Evolutionary conservation across 2,113 vertebrate species (phyloP).

Genomic region (Noctilio leporinus): DNA sequence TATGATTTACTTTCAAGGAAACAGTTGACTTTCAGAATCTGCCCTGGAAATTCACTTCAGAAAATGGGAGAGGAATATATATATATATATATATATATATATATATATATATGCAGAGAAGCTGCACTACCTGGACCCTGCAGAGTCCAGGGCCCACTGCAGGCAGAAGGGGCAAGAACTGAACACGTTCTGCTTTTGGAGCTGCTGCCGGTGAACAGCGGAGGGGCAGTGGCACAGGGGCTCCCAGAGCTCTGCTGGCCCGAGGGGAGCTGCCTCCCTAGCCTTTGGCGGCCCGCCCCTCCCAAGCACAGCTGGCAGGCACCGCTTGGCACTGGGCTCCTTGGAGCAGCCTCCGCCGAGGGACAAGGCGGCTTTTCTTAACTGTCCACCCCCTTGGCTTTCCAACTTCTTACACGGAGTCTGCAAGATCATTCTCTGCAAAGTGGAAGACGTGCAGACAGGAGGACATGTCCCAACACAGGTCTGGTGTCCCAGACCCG

Average conservation of each 20-base stretch:
- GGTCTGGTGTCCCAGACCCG: slow-evolving; percentile 47
- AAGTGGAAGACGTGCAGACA: slow-evolving; percentile 45
- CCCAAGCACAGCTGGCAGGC: slow-evolving; percentile 41
- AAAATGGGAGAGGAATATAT: background rate
- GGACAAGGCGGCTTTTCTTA: slow-evolving; percentile 48
- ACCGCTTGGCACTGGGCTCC: background rate
- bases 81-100: too few relatives aligned
- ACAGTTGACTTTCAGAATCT: background rate
- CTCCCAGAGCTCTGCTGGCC: background rate
- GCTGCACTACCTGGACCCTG: background rate
- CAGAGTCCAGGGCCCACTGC: background rate
- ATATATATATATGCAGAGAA: background rate
- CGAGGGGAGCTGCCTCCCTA: background rate
- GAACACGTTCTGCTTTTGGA: background rate
- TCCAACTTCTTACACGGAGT: background rate
- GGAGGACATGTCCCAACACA: slow-evolving; percentile 50
- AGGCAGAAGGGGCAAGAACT: background rate
- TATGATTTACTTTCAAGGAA: slow-evolving; percentile 26
- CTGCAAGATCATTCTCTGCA: background rate
- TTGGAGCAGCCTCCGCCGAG: background rate
- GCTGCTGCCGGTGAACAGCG: background rate
- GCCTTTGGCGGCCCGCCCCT: background rate
- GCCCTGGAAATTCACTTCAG: background rate
- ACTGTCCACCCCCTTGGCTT: background rate
- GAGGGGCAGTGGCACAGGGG: background rate